Evolutionary conservation across 2,797 vertebrate genomes (phyloP).

Genomic region (Hypotaenidia okinawae): DNA sequence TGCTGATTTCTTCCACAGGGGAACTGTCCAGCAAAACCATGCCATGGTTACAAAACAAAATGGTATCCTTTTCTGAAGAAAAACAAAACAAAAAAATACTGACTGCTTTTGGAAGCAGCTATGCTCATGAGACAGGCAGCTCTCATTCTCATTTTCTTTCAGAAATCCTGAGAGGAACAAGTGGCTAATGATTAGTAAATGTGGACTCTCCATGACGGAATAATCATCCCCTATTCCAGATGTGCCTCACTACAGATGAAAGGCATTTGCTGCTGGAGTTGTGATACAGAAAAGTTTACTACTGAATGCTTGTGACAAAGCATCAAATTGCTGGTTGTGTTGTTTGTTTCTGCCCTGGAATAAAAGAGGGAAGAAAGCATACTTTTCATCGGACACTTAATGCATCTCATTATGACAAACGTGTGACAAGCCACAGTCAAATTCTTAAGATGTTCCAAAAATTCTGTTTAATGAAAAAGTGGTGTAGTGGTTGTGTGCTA

Average conservation of each 20-base stretch:
- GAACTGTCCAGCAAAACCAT: background rate
- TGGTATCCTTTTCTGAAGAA: background rate
- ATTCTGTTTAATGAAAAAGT: background rate
- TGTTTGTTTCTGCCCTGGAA: background rate
- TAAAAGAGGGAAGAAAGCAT: background rate
- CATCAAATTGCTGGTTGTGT: background rate
- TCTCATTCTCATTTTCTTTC: background rate
- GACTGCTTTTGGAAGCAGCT: background rate
- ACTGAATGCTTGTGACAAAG: background rate
- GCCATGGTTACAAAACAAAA: background rate
- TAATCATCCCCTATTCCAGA: background rate
- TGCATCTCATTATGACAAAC: background rate
- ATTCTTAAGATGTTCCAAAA: background rate
- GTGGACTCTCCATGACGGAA: background rate
- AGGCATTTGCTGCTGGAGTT: background rate
- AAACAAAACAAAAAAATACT: background rate
- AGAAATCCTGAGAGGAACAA: background rate
- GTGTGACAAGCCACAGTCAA: background rate
- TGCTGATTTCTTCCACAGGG: background rate
- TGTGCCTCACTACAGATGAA: background rate
- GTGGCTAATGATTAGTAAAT: background rate
- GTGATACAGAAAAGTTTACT: background rate
- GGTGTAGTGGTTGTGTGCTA: background rate
- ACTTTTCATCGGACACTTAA: background rate
- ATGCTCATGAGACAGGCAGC: background rate